phyloP scores from a whole-genome alignment of 92 coral and sea anemone genomes.

The Paragorgia papillata region DNA sequence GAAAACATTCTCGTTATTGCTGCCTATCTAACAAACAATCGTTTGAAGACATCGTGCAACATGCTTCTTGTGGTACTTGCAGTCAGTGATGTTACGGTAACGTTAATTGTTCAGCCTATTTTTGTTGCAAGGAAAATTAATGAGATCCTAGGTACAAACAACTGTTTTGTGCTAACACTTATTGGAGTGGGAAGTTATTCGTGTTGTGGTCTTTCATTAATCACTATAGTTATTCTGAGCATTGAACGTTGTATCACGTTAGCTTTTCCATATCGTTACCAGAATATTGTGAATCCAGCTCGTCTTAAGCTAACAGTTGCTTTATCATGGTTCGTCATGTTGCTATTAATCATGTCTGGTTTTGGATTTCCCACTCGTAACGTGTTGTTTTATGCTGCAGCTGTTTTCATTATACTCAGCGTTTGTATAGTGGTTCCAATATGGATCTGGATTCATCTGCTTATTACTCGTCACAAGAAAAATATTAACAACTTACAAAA shows the following conservation, averaged over 20 bases:
- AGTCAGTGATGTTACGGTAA: background rate
- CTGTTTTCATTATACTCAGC: background rate
- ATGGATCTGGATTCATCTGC: slow-evolving; percentile 38
- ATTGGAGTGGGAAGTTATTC: background rate
- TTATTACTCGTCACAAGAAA: background rate
- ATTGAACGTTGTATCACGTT: slow-evolving; percentile 20
- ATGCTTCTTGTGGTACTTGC: slow-evolving; percentile 4
- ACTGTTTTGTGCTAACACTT: background rate
- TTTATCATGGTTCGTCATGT: background rate
- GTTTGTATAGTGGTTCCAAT: background rate
- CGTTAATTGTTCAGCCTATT: background rate
- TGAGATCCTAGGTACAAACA: background rate
- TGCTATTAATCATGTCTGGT: background rate
- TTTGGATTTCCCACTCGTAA: too few species aligned
- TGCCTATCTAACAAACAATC: slow-evolving; percentile 7
- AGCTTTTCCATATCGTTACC: slow-evolving; percentile 33
- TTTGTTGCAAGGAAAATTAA: background rate
- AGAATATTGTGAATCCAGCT: slow-evolving; percentile 4
- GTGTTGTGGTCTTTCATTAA: slow-evolving; percentile 7
- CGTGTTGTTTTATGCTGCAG: background rate
- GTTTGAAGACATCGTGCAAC: slow-evolving; percentile 12
- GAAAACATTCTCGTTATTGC: background rate
- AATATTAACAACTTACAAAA: background rate
- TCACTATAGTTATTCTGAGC: slow-evolving; percentile 4
- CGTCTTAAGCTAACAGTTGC: background rate